Percentiles rank a stretch among this genome's conserved stretches.
These are phyloP conservation scores for Mythimna vitellina DNA, from an alignment of 2,888 invertebrate genomes.

Conservation along the genomic window DNA sequence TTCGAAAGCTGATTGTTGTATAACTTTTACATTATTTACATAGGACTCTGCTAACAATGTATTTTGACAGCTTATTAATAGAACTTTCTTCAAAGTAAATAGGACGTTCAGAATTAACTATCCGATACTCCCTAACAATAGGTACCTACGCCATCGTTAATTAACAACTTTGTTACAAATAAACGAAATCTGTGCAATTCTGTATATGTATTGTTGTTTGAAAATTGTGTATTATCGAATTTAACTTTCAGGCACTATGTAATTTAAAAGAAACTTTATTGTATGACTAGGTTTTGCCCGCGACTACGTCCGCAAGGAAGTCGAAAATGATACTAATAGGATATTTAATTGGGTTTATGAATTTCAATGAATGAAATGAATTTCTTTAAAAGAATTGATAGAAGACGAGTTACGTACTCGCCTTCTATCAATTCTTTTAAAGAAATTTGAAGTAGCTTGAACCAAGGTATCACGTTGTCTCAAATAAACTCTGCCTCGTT, in stretches of 20 bases:
- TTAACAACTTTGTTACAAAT: conserved; percentile 44
- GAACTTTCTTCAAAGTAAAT: conserved; percentile 35
- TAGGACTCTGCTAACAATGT: neutral
- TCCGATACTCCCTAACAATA: conserved; percentile 8
- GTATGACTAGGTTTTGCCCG: no score
- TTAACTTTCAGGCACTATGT: neutral
- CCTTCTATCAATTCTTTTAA: no score
- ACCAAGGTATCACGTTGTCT: no score
- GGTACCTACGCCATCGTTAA: conserved; percentile 18
- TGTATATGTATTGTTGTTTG: neutral
- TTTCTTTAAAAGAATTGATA: no score
- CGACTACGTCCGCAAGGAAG: no score
- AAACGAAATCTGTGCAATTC: conserved; percentile 21
- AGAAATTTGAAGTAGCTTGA: no score
- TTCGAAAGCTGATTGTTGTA: neutral
- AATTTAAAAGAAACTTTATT: no score
- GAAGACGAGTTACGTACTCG: no score
- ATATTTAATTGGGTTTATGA: no score
- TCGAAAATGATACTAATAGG: no score
- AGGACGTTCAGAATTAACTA: conserved; percentile 15
- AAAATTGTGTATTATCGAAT: neutral
- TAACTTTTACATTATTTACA: conserved; percentile 2
- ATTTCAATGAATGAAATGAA: no score
- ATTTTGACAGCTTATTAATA: conserved; percentile 33
- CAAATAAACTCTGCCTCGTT: no score